Percentiles rank a stretch among this genome's conserved stretches.
phyloP scores from a whole-genome alignment of 2,888 invertebrate species.

The Oasisia sp. region DNA sequence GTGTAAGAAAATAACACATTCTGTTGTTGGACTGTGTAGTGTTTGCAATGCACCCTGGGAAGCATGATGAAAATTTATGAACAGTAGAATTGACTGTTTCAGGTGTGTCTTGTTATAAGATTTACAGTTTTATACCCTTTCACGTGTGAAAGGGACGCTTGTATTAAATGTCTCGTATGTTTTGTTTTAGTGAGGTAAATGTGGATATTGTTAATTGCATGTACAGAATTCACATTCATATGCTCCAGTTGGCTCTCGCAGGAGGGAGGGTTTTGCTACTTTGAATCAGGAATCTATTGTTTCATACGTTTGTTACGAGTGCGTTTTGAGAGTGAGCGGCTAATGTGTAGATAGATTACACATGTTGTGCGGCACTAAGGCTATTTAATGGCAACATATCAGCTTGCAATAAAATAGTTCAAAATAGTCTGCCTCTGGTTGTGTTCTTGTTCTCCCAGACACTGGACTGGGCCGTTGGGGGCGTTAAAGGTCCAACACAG shows the following conservation, averaged over 20 bases:
- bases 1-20: neutral
- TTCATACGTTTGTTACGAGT: neutral
- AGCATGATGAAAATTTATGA: neutral
- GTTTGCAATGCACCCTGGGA: neutral
- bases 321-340: neutral
- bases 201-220: neutral
- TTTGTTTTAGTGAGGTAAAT: neutral
- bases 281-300: neutral
- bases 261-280: neutral
- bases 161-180: neutral
- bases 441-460: neutral
- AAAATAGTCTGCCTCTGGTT: neutral
- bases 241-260: neutral
- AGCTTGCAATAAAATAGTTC: constrained; percentile 3
- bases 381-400: constrained; percentile 12
- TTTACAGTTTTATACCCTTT: neutral
- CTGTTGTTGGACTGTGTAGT: neutral
- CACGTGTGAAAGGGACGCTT: neutral
- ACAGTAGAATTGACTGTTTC: neutral
- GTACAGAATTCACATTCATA: neutral
- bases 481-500: no score
- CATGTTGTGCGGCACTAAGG: neutral
- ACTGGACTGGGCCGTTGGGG: no score
- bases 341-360: neutral
- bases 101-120: neutral